Base-by-base conservation (phyloP, 2,113 vertebrate genomes). In the Hippocampus comes region DNA sequence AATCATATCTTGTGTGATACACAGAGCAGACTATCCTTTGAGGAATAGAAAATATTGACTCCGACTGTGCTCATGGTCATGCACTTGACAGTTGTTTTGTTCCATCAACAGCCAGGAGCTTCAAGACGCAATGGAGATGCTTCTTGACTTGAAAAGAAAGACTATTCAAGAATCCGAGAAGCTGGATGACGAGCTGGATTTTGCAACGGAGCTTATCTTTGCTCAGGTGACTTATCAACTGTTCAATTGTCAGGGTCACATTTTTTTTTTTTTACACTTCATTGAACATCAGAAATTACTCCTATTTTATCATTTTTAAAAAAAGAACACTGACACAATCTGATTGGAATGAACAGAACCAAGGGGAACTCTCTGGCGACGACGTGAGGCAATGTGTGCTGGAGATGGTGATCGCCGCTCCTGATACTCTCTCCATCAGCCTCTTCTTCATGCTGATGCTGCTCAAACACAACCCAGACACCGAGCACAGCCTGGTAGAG, bases 331-430 rank as follows among this genome's bases (percentile, higher is more conserved):
- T 42, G 5, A n/a, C 27, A 9, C 57, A 6, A 17, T 78, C 20
- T 71, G 9, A 48, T 12, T 77, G n/a, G 9, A 23, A 74, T 56
- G 1, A 17, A 34, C 85, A 99, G 97, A 95, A 91, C 65, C 93
- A 93, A 1, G 95, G 95, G 1, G 95, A 98, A 70, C 86, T 99
- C 70, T 95, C 95, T 3, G 91, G 82, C 0, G 94, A 98, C 67
- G 94, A 98, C 0, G 96, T 99, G 83, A 94, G 94, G 78, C 96
- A 99, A 88, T 97, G 95, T 23, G 89, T 99, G 48, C 15, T 98
- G 88, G 97, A 99, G 87, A 99, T 99, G 94, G 88, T 98, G 85
- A 98, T 98, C 0, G 95, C 97, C 0, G 96, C 94, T 0, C 96
- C 97, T 0, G 97, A 99, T 73, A 98, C 97, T 0, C 92, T 99